Evolutionary conservation across 2,888 invertebrate species (phyloP).

Genomic region (Abrostola tripartita): DNA sequence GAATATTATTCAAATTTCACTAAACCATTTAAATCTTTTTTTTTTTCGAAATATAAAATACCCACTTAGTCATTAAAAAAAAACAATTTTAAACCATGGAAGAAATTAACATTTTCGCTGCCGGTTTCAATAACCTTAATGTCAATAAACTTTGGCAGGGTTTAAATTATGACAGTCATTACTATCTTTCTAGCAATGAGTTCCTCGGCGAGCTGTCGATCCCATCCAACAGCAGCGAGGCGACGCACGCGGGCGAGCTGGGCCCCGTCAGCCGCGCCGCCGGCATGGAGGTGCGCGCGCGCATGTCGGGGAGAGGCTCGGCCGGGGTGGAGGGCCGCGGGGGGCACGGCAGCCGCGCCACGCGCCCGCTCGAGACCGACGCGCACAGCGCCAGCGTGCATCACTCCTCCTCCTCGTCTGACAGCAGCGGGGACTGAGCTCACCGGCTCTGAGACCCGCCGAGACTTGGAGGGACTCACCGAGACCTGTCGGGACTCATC

Average conservation of each 20-base stretch:
- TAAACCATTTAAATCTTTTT: no score
- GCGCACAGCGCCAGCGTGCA: background rate
- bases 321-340: background rate
- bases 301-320: background rate
- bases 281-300: background rate
- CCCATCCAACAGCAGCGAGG: constrained; percentile 21
- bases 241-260: background rate
- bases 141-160: no score
- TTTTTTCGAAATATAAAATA: no score
- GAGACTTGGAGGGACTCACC: no score
- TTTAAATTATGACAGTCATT: no score
- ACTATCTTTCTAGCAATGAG: constrained; percentile 30
- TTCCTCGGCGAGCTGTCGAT: constrained; percentile 45
- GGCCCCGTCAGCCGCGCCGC: background rate
- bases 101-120: no score
- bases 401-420: constrained; percentile 51
- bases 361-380: background rate
- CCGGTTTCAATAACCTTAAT: no score
- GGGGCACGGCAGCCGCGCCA: background rate
- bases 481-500: no score
- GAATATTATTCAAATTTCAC: no score
- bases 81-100: no score
- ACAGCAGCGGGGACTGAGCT: constrained; percentile 44
- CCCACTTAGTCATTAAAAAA: no score
- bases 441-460: background rate